phyloP scores from a whole-genome alignment of 1,140 invertebrate species.

The Camponotus pennsylvanicus region DNA sequence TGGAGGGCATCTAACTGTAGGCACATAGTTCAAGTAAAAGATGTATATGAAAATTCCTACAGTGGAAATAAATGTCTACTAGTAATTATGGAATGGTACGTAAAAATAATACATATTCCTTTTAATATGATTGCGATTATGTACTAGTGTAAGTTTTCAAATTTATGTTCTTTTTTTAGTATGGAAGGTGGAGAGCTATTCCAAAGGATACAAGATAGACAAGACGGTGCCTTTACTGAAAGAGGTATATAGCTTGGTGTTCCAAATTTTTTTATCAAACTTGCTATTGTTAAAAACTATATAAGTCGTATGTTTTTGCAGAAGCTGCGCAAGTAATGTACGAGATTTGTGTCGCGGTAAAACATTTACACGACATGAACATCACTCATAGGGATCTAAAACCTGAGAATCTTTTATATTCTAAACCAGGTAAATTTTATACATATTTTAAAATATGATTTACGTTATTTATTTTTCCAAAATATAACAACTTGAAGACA shows the following conservation, averaged over 20 bases:
- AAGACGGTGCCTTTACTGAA: constrained; percentile 97
- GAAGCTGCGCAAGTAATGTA: constrained; percentile 97
- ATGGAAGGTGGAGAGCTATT: constrained; percentile 99
- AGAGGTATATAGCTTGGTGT: constrained; percentile 89
- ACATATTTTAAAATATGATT: not conserved
- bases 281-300: not conserved
- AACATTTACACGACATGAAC: constrained; percentile 97
- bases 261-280: not conserved
- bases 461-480: not conserved
- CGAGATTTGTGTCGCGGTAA: constrained; percentile 98
- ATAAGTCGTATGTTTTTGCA: constrained; percentile 80
- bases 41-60: constrained; percentile 99
- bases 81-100: constrained; percentile 98
- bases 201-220: constrained; percentile 97
- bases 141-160: constrained; percentile 6
- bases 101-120: constrained; percentile 53
- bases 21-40: constrained; percentile 95
- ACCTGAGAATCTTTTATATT: constrained; percentile 96
- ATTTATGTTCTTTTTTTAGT: constrained; percentile 84
- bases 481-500: not conserved
- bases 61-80: constrained; percentile 96
- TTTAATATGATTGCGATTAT: not conserved
- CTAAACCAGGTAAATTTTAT: constrained; percentile 86
- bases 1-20: constrained; percentile 96
- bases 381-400: constrained; percentile 99